Percentiles rank a stretch among this genome's conserved stretches.
Evolutionary conservation across 2,797 vertebrate species (phyloP).

Genomic region (Tapirus indicus): DNA sequence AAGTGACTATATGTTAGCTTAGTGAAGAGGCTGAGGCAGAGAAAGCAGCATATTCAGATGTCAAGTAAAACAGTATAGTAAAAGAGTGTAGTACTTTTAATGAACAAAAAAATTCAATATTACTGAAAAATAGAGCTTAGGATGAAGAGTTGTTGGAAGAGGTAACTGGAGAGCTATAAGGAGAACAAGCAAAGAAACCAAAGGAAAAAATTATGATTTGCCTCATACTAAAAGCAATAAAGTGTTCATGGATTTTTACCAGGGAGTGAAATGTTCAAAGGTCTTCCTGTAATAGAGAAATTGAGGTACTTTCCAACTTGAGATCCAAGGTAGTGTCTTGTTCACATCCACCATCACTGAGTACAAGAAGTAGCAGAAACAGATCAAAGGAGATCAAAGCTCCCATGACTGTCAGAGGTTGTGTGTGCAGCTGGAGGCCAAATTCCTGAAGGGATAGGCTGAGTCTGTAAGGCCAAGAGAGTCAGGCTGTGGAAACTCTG

Average conservation of each 20-base stretch:
- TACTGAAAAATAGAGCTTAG: background rate
- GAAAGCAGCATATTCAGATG: background rate
- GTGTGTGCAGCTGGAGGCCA: rapidly evolving
- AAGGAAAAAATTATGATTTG: background rate
- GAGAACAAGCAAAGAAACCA: background rate
- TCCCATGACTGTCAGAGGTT: background rate
- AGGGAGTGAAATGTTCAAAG: background rate
- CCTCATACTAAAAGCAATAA: background rate
- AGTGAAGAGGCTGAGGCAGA: background rate
- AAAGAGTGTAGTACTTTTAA: background rate
- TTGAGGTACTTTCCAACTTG: background rate
- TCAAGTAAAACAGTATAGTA: background rate
- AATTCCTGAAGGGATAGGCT: background rate
- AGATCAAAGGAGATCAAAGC: background rate
- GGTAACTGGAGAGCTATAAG: background rate
- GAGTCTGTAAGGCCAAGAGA: background rate
- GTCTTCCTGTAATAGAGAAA: background rate
- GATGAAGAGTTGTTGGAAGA: background rate
- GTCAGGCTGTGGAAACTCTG: background rate
- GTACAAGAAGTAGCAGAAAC: background rate
- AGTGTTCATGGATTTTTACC: background rate
- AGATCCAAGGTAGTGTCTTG: background rate
- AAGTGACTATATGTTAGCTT: background rate
- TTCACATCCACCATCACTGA: background rate
- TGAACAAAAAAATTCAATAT: background rate